phyloP scores from a whole-genome alignment of 2,113 vertebrate genomes.

The Macroglossus sobrinus region DNA sequence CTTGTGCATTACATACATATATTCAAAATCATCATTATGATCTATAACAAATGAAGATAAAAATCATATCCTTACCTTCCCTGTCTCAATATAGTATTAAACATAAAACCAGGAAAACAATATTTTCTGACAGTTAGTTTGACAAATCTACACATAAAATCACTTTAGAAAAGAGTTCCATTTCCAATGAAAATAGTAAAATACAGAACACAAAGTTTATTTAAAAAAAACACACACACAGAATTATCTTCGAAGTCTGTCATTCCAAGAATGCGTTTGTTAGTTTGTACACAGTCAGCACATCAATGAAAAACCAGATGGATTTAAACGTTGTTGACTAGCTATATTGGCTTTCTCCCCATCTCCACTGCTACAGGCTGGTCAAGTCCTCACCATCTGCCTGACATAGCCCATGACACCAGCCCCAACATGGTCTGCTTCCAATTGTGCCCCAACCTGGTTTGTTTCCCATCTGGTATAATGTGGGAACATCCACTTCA shows the following conservation, averaged over 20 bases:
- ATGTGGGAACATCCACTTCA: background rate
- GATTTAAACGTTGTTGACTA: background rate
- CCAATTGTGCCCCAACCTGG: background rate
- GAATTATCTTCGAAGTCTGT: background rate
- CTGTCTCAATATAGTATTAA: background rate
- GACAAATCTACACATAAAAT: slow-evolving; percentile 50
- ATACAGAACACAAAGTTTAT: background rate
- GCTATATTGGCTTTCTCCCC: background rate
- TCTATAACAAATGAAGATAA: background rate
- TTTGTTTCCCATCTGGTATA: background rate
- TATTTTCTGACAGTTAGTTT: slow-evolving; percentile 43
- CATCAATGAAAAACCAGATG: background rate
- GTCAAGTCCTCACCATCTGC: background rate
- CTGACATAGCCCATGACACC: background rate
- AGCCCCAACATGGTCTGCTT: accelerated
- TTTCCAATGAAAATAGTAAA: slow-evolving; percentile 51
- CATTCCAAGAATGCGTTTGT: background rate
- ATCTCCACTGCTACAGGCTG: background rate
- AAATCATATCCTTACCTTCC: background rate
- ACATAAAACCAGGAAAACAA: slow-evolving; percentile 49
- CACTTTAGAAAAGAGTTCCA: slow-evolving; percentile 55
- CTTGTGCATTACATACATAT: background rate
- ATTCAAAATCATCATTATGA: background rate
- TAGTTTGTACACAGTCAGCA: background rate
- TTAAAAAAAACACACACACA: background rate